These are phyloP conservation scores for Isichthys henryi DNA, from an alignment of 2,113 vertebrate genomes.

Conservation along the genomic window DNA sequence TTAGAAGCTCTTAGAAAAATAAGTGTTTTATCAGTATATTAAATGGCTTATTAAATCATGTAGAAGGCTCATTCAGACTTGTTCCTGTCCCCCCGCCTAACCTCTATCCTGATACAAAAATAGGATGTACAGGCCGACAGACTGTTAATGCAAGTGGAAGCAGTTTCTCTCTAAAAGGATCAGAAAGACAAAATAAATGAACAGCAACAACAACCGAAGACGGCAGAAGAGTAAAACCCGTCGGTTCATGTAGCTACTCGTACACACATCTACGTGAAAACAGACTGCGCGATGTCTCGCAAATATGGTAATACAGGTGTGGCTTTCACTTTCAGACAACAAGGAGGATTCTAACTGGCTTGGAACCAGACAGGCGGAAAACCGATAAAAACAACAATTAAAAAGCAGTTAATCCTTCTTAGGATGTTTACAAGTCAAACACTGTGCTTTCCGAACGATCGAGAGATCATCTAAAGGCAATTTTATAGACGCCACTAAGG, in stretches of 20 bases:
- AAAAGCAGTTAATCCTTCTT: constrained; percentile 33
- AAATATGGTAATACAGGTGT: constrained; percentile 3
- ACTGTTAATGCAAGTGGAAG: not conserved
- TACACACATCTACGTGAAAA: not conserved
- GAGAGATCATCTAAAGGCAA: not conserved
- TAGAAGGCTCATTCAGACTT: not conserved
- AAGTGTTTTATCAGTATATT: not conserved
- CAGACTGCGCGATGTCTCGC: not conserved
- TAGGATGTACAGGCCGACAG: not conserved
- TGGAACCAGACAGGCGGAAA: constrained; percentile 27
- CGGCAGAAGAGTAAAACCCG: not conserved
- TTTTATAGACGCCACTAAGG: not conserved
- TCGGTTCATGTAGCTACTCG: not conserved
- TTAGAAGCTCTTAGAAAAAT: not conserved
- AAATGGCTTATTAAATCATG: not conserved
- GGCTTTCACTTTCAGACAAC: constrained; percentile 13
- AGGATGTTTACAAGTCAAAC: constrained; percentile 27
- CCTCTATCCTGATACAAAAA: not conserved
- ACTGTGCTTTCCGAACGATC: not conserved
- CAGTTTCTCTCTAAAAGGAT: not conserved
- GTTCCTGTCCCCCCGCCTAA: not conserved
- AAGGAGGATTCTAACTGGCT: constrained; percentile 38
- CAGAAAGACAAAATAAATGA: not conserved
- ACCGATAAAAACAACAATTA: constrained; percentile 20
- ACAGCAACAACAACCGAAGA: not conserved